Base-by-base conservation (phyloP, 2,797 vertebrate genomes). In the Ptychobarbus kaznakovi region DNA sequence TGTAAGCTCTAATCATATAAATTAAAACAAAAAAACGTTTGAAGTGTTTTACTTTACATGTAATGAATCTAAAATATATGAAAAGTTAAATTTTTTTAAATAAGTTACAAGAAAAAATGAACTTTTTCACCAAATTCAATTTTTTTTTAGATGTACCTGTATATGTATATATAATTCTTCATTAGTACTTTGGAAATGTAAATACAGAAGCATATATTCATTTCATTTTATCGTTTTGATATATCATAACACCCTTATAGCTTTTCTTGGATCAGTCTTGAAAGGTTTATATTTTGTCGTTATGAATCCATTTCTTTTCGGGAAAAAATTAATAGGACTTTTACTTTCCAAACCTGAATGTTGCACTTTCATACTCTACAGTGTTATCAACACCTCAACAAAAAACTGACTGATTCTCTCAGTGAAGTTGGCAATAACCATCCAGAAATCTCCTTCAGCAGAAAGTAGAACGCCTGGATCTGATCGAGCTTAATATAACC, bases 401-500 rank as follows among this genome's bases (percentile, higher is more conserved):
- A 32, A 74, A 2, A 49, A 28, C 8, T 11, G 44, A 49, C 7
- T 10, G 74, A 58, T 77, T 58, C 56, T 42, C 15, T 25, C 10
- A 15, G 6, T 77, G 35, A 58, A 25, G 35, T 77, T 3, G 1
- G 12, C 22, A 32, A 42, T 25, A 42, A 77, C 4, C 75, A 58
- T 35, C 20, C 40, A 78, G 76, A 78, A 61, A 63, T 61, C 56
- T 78, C 76, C 56, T 18, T 25, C 4, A 79, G 76, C 40, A 63
- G 77, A 61, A 65, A 79, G 58, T 65, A 65, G 58, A 65, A 13
- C 76, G 6, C 40, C 1, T 2, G 2, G 25, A 79, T 79, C 40
- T 46, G 58, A 22, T 46, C 32, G n/a, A 65, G 40, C 77, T 65
- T 79, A 65, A 65, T 79, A 79, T 65, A 65, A 46, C 58, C 20